phyloP scores from a whole-genome alignment of 2,888 invertebrate species.

The Urechis unicinctus region DNA sequence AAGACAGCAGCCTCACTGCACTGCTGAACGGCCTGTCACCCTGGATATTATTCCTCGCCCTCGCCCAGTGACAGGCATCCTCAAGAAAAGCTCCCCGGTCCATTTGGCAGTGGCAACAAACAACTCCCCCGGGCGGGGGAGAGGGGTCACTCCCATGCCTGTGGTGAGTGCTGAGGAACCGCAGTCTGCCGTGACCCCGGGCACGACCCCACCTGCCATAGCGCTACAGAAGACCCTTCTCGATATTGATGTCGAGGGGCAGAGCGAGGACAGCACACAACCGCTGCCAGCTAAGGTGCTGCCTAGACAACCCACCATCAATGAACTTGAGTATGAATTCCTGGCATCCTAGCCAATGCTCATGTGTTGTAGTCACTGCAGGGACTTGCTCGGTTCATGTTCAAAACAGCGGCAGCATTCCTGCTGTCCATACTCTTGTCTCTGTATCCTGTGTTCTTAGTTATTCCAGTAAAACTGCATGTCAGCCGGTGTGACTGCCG shows the following conservation, averaged over 20 bases:
- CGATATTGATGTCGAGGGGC: slow-evolving; percentile 48
- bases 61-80: slow-evolving; percentile 20
- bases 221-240: slow-evolving; percentile 42
- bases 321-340: slow-evolving; percentile 18
- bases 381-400: too few relatives aligned
- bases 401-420: too few relatives aligned
- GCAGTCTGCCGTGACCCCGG: slow-evolving; percentile 70
- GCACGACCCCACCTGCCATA: slow-evolving; percentile 44
- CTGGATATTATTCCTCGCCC: slow-evolving; percentile 61
- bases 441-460: too few relatives aligned
- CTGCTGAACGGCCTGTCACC: slow-evolving; percentile 60
- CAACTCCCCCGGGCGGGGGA: slow-evolving; percentile 19
- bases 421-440: too few relatives aligned
- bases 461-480: too few relatives aligned
- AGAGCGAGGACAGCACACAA: slow-evolving; percentile 40
- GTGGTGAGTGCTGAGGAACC: slow-evolving; percentile 25
- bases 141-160: slow-evolving; percentile 40
- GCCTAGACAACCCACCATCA: slow-evolving; percentile 7
- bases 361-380: too few relatives aligned
- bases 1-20: neutral
- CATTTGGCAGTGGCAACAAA: slow-evolving; percentile 15
- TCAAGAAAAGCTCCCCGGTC: slow-evolving; percentile 17
- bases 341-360: too few relatives aligned
- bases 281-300: slow-evolving; percentile 26
- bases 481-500: too few relatives aligned